Base-by-base conservation (phyloP, 2,797 vertebrate genomes). In the Tragopan temminckii region DNA sequence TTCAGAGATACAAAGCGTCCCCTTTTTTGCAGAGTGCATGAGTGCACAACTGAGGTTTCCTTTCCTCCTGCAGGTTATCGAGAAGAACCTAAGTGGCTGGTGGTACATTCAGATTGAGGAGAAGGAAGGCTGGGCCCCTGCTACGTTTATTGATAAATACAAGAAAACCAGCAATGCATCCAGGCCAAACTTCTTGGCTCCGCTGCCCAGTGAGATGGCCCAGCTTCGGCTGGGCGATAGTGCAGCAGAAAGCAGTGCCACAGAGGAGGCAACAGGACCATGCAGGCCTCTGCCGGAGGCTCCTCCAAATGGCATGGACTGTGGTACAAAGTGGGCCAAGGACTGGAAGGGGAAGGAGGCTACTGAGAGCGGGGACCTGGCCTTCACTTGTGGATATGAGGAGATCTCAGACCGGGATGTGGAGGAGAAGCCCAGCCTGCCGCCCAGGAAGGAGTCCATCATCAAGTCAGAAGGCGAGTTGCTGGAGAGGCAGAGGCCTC, bases 81-180 rank as follows among this genome's bases (percentile, higher is more conserved):
- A 99, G 94, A 99, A 99, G 97, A 99, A 99, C 92, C 93, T 98
- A 69, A 99, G 99, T 2, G 99, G 99, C 74, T 99, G 99, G 99
- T 99, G 99, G 99, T 99, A 99, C 96, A 99, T 99, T 96, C 99
- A 99, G 97, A 99, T 99, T 4, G 99, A 99, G 23, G 99, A 99
- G 24, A 99, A 99, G 95, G 99, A 99, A 92, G 99, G 99, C 35
- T 99, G 99, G 99, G 99, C 99, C 86, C 99, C 99, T 0, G 98
- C 98, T 67, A 99, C 98, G 1, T 99, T 99, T 97, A 99, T 99
- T 15, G 99, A 99, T 82, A 99, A 99, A 92, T 99, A 99, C 96
- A 99, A 99, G 98, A 99, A 99, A 97, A 99, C 99, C 82, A 99
- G 99, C 95, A 99, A 96, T 0, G 99, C 99, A 0, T 97, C 98